These are phyloP conservation scores for Ptilorrhoa leucosticta DNA, from an alignment of 2,113 vertebrate species.

Conservation along the genomic window DNA sequence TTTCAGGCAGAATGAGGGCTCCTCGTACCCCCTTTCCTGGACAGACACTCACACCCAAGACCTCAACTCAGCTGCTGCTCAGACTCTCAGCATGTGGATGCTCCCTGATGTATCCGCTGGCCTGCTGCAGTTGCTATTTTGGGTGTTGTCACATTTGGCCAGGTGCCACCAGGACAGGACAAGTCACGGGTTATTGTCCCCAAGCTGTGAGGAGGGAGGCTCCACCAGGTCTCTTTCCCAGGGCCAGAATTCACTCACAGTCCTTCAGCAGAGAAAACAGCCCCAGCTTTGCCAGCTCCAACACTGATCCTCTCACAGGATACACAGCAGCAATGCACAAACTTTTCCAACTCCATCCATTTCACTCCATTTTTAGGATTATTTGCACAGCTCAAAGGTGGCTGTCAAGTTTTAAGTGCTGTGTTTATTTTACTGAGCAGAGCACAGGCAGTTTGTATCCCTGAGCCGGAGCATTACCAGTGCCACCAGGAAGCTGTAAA, in stretches of 20 bases:
- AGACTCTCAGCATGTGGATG: accelerated
- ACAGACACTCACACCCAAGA: not conserved
- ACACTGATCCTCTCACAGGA: not conserved
- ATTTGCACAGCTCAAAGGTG: not conserved
- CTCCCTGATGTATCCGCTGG: accelerated
- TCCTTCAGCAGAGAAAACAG: not conserved
- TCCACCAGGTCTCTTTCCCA: not conserved
- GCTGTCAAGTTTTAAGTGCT: not conserved
- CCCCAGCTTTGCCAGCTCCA: not conserved
- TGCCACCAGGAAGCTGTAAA: not conserved
- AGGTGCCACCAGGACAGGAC: not conserved
- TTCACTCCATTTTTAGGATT: not conserved
- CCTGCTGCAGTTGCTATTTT: not conserved
- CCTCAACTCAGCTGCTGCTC: accelerated
- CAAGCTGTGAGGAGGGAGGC: not conserved
- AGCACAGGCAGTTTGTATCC: not conserved
- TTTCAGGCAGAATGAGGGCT: not conserved
- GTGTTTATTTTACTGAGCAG: not conserved
- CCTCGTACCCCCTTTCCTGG: not conserved
- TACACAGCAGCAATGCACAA: not conserved
- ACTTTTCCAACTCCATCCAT: not conserved
- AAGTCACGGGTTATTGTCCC: not conserved
- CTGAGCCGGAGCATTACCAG: not conserved
- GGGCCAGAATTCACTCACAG: not conserved
- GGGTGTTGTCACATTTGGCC: not conserved